These are phyloP conservation scores for Drosophila mauritiana DNA, from an alignment of 1,140 invertebrate genomes.

Conservation along the genomic window DNA sequence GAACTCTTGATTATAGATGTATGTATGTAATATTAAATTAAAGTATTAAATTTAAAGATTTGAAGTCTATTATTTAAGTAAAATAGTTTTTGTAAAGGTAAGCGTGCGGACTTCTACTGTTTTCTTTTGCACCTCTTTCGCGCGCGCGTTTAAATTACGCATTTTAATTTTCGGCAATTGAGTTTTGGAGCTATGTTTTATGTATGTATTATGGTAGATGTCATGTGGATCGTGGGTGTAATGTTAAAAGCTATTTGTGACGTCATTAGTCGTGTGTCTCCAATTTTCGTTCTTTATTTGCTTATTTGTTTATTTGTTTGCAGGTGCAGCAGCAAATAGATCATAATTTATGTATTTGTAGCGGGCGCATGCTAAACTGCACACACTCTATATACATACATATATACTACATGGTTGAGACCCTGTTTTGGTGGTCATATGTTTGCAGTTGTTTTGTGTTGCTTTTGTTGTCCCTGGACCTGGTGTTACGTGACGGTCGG, in stretches of 20 bases:
- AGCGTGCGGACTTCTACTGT: background rate
- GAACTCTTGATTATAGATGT: too few relatives aligned
- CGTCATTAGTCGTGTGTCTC: conserved; percentile 38
- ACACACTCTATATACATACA: conserved; percentile 9
- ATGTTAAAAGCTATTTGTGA: background rate
- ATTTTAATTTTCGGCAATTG: conserved; percentile 23
- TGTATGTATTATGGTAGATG: background rate
- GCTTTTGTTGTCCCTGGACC: conserved; percentile 18
- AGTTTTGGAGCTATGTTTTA: conserved; percentile 8
- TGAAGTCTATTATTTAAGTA: too few relatives aligned
- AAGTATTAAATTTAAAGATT: background rate
- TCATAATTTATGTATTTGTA: conserved; percentile 34
- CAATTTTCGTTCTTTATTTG: conserved; percentile 5
- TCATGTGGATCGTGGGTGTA: conserved; percentile 21
- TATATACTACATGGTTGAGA: conserved; percentile 7
- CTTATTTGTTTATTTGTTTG: background rate
- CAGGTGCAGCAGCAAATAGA: conserved; percentile 11
- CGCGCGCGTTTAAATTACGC: conserved; percentile 32
- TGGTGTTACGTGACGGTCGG: conserved; percentile 68
- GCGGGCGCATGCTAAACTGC: conserved; percentile 29
- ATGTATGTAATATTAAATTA: background rate
- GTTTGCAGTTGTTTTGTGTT: conserved; percentile 32
- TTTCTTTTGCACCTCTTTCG: background rate
- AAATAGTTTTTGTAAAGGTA: too few relatives aligned
- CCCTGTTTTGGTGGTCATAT: conserved; percentile 38